Evolutionary conservation across 1,140 invertebrate species (phyloP).

Genomic region (Lepeophtheirus salmonis): DNA sequence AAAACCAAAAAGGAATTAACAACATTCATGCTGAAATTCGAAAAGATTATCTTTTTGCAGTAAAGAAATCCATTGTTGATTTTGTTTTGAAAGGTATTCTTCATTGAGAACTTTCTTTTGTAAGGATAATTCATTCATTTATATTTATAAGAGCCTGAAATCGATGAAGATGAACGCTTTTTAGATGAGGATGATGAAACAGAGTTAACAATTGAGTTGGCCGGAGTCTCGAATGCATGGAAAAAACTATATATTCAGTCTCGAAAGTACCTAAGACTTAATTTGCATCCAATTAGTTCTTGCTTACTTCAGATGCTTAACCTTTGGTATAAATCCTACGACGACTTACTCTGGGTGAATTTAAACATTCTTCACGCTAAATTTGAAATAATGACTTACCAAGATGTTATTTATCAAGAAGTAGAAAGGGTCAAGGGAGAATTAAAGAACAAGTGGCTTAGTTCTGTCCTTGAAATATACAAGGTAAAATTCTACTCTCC

Average conservation of each 20-base stretch:
- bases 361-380: slow-evolving; percentile 31
- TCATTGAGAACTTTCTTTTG: background rate
- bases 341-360: slow-evolving; percentile 35
- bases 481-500: too few species aligned
- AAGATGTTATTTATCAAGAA: slow-evolving; percentile 33
- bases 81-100: slow-evolving; percentile 54
- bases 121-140: too few species aligned
- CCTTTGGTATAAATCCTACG: slow-evolving; percentile 24
- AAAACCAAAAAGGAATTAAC: slow-evolving; percentile 16
- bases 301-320: slow-evolving; percentile 51
- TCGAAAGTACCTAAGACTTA: slow-evolving; percentile 34
- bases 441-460: slow-evolving; percentile 31
- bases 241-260: slow-evolving; percentile 32
- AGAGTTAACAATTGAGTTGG: slow-evolving; percentile 37
- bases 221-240: slow-evolving; percentile 43
- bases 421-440: slow-evolving; percentile 33
- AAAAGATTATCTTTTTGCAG: slow-evolving; percentile 57
- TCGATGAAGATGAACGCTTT: slow-evolving; percentile 17
- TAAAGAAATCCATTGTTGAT: slow-evolving; percentile 71
- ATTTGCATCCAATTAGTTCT: slow-evolving; percentile 57
- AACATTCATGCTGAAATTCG: slow-evolving; percentile 33
- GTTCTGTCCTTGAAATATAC: slow-evolving; percentile 30
- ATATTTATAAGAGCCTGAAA: slow-evolving; percentile 21
- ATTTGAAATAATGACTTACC: slow-evolving; percentile 36
- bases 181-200: slow-evolving; percentile 29